Evolutionary conservation across 2,888 invertebrate species (phyloP), one percentile per base, ranked within the genome.

Genomic region (Mechanitis messenoides): DNA sequence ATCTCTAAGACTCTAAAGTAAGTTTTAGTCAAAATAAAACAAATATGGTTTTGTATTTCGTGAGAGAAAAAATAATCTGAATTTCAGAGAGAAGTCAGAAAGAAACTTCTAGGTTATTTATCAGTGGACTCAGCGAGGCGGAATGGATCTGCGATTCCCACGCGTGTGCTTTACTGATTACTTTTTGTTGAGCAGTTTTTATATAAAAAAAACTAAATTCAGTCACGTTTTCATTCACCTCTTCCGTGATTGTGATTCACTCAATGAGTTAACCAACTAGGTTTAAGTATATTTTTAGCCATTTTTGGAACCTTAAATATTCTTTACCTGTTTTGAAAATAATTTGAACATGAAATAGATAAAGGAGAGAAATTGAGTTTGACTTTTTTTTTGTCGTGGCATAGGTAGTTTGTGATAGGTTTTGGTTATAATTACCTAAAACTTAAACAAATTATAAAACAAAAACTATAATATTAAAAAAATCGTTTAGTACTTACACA

Each of bases 141-240:
- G 59, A 62, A 53, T 57, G 38, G 54, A 58, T 60, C 56, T 33
- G 42, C 64, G 60, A 62, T 88, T 90, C 88, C 88, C 88, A 89
- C 88, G 87, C 87, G 87, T 88, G 89, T 89, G 86, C 82, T 72
- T 83, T 89, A 89, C 89, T 83, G 85, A 78, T 76, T 73, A 77
- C 76, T 87, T 87, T 85, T 87, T 87, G 81, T 78, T 77, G 75
- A 75, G 79, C 78, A 74, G 68, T 81, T 85, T 87, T 84, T 81
- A 72, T 74, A 20, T 74, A 64, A 74, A 81, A 86, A 85, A 86
- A 88, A 85, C 76, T 67, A 72, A 80, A 79, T 80, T 75, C 77
- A 79, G 84, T 89, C 89, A 90, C 89, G 89, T 86, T 89, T 85
- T 81, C 75, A 83, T 85, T 87, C 76, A 83, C 75, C 68, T 65